Conservation (phyloP, 1,140 invertebrate species). For the Bursaphelenchus mucronatus region DNA sequence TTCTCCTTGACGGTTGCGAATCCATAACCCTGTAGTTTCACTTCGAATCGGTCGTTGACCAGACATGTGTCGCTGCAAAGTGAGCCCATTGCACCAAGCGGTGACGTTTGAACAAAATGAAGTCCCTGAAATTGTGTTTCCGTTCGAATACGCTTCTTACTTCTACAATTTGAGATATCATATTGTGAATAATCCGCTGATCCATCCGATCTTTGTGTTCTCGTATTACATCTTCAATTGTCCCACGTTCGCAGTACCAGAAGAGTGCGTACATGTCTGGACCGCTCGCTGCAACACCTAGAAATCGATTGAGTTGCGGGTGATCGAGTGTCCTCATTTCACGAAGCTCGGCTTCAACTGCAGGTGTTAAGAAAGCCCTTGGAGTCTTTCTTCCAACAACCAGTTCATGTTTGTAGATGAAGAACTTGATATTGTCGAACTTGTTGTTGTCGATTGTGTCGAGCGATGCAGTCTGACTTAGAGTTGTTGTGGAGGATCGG, state of each 20-base stretch:
- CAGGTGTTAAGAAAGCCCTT: too few species aligned
- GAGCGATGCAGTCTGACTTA: too few species aligned
- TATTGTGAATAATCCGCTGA: not conserved
- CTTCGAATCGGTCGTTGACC: not conserved
- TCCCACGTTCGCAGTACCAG: not conserved
- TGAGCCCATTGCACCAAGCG: not conserved
- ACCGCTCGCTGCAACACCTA: not conserved
- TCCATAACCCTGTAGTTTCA: too few species aligned
- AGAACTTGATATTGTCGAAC: too few species aligned
- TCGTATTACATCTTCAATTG: not conserved
- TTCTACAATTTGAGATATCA: not conserved
- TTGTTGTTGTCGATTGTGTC: too few species aligned
- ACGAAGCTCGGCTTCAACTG: too few species aligned
- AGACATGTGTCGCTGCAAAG: not conserved
- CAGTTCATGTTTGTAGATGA: too few species aligned
- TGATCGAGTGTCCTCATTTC: not conserved
- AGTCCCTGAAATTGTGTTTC: slow-evolving; percentile 1
- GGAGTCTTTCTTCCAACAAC: too few species aligned
- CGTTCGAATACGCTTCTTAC: not conserved
- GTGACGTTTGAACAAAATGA: not conserved
- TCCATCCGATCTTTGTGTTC: not conserved
- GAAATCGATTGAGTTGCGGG: not conserved
- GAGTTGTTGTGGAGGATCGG: too few species aligned
- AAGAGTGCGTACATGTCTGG: not conserved
- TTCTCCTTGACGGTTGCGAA: too few species aligned